Percentiles rank a stretch among this genome's conserved stretches.
phyloP scores from a whole-genome alignment of 2,888 invertebrate genomes.

The Chelonus formosanus region DNA sequence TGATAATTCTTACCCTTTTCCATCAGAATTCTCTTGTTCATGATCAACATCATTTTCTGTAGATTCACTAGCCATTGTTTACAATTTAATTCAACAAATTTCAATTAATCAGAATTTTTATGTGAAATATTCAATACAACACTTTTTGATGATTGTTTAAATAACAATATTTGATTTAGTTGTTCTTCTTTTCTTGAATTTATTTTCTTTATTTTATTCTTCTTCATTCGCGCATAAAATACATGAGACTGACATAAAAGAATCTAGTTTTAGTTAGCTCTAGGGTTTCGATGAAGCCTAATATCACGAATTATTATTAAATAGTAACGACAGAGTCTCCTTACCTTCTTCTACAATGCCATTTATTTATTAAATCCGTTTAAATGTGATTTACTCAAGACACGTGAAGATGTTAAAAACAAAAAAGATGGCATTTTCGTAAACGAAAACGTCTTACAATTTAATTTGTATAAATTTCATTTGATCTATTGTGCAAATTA shows the following conservation, averaged over 20 bases:
- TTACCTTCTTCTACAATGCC: conserved; percentile 46
- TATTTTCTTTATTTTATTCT: conserved; percentile 4
- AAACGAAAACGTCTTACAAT: conserved; percentile 5
- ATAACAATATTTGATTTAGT: not conserved
- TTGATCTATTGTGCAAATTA: too few relatives aligned
- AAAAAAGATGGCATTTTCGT: conserved; percentile 36
- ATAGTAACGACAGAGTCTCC: conserved; percentile 8
- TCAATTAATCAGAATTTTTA: too few relatives aligned
- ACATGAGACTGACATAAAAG: conserved; percentile 8
- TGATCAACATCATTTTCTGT: too few relatives aligned
- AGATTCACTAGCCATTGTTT: too few relatives aligned
- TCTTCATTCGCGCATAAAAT: not conserved
- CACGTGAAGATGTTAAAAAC: conserved; percentile 39
- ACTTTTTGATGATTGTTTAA: conserved; percentile 4
- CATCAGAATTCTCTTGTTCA: too few relatives aligned
- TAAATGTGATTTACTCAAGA: conserved; percentile 52
- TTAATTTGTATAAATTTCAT: not conserved
- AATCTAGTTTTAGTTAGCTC: not conserved
- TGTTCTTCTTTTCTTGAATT: not conserved
- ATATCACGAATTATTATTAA: not conserved
- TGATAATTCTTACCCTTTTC: too few relatives aligned
- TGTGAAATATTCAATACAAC: too few relatives aligned
- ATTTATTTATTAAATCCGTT: conserved; percentile 56
- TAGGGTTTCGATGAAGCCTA: too few relatives aligned
- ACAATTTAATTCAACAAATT: too few relatives aligned